phyloP scores from a whole-genome alignment of 37 sponge, comb jelly and placozoan genomes.

The Theonella swinhoei region DNA sequence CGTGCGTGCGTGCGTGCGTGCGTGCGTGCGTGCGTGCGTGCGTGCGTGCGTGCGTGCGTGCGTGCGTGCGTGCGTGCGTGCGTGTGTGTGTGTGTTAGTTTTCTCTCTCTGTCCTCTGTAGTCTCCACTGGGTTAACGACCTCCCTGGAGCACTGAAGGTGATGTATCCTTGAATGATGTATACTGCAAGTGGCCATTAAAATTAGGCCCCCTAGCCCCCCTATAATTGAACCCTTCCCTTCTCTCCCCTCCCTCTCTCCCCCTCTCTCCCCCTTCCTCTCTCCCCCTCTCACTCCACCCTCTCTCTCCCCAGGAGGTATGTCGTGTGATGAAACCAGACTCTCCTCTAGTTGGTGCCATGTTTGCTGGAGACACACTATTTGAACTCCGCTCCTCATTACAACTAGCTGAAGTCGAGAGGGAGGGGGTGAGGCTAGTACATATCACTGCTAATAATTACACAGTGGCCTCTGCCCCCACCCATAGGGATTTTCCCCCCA shows the following conservation, averaged over 20 bases:
- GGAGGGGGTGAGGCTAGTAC: conserved; percentile 57
- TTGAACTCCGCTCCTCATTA: conserved; percentile 86
- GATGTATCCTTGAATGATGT: too few relatives aligned
- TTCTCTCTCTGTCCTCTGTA: conserved; percentile 1
- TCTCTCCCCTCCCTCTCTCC: neutral
- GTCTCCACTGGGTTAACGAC: conserved; percentile 96
- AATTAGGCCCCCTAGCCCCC: neutral
- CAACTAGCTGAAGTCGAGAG: conserved; percentile 88
- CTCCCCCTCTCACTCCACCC: neutral
- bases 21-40: too few relatives aligned
- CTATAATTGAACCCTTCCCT: neutral
- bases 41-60: neutral
- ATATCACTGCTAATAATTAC: neutral
- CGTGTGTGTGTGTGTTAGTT: neutral
- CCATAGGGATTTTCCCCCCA: conserved; percentile 91
- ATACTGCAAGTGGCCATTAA: too few relatives aligned
- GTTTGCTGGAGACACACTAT: conserved; percentile 92
- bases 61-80: neutral
- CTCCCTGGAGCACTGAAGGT: conserved; percentile 76
- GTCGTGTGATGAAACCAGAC: conserved; percentile 77
- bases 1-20: neutral
- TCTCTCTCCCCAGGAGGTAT: neutral
- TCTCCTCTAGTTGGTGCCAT: conserved; percentile 84
- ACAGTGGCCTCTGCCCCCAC: neutral
- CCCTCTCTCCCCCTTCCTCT: neutral